Base-by-base conservation (phyloP, 2,888 invertebrate genomes). In the Ashinkailepas kermadecensis region DNA sequence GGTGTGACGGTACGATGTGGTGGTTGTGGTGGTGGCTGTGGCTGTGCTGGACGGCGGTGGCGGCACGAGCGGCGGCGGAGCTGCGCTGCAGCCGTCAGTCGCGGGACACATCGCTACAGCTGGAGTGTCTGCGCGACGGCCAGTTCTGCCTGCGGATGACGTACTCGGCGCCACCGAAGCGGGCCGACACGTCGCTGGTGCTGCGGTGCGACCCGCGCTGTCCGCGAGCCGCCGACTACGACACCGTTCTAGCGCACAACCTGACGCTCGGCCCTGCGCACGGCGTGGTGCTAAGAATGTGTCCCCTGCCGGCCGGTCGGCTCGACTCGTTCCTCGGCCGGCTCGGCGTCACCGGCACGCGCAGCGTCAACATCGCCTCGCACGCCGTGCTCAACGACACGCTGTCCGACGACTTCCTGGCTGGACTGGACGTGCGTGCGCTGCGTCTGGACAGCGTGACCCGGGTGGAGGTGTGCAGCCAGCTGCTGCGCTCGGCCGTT, bases 331-430 rank as follows among this genome's bases (percentile, higher is more conserved):
- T 79, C 58, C 15, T 79, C 58, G 12, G n/a, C 12, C n/a, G 18
- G 12, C 59, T 79, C 23, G 25, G 58, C 79, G 25, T 79, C 23
- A 23, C 23, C 25, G 58, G 58, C 25, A 58, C 58, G 8, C 58
- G 21, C 23, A n/a, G 3, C 13, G 58, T 58, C 13, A 59, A 58
- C 9, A 25, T 79, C 15, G 23, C 12, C 3, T 79, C 79, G 15
- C 79, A 12, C 13, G 8, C 4, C n/a, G n/a, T 59, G 79, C 79
- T 79, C 58, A 59, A 25, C 58, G 79, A 79, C 58, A 79, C 79
- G 6, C 23, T 79, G 57, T 15, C 57, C 23, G 57, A 25, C 12
- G 79, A 79, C 79, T 79, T 79, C 59, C 58, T 79, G 58, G 23
- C 10, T 23, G 79, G 79, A 8, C 10, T 58, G 8, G 79, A 79